phyloP scores from a whole-genome alignment of 2,797 vertebrate genomes.

The Sebastes dallii region DNA sequence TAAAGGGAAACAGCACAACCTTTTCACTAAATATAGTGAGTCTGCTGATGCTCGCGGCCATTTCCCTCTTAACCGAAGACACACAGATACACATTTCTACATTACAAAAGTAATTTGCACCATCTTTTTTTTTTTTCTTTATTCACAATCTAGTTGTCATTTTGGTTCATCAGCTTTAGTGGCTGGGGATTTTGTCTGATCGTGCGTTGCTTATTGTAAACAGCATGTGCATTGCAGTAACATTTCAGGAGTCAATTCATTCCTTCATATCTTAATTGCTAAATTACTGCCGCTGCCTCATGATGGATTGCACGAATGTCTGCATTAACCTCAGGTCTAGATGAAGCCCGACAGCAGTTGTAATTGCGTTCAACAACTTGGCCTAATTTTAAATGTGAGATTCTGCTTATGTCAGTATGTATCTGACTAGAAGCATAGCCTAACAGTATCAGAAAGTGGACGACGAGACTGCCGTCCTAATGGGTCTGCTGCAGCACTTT shows the following conservation, averaged over 20 bases:
- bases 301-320: slow-evolving; percentile 50
- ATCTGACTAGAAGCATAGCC: background rate
- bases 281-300: slow-evolving; percentile 53
- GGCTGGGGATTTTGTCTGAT: slow-evolving; percentile 14
- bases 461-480: slow-evolving; percentile 3
- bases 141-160: slow-evolving; percentile 15
- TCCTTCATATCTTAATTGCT: slow-evolving; percentile 57
- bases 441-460: slow-evolving; percentile 5
- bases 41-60: slow-evolving; percentile 58
- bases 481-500: slow-evolving; percentile 17
- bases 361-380: slow-evolving; percentile 34
- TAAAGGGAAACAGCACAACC: slow-evolving; percentile 26
- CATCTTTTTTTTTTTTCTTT: background rate
- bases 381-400: slow-evolving; percentile 12
- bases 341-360: slow-evolving; percentile 12
- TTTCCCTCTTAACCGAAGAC: slow-evolving; percentile 36
- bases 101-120: slow-evolving; percentile 1
- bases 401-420: background rate
- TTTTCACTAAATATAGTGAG: slow-evolving; percentile 70
- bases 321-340: slow-evolving; percentile 52
- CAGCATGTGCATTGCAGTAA: slow-evolving; percentile 52
- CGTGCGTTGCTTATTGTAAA: slow-evolving; percentile 28
- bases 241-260: slow-evolving; percentile 59
- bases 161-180: slow-evolving; percentile 26
- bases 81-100: slow-evolving; percentile 19